A percentile compares a stretch with the other conserved stretches of the same genome.
These are phyloP conservation scores for Peromyscus leucopus DNA, from an alignment of 2,113 vertebrate genomes.

Conservation along the genomic window DNA sequence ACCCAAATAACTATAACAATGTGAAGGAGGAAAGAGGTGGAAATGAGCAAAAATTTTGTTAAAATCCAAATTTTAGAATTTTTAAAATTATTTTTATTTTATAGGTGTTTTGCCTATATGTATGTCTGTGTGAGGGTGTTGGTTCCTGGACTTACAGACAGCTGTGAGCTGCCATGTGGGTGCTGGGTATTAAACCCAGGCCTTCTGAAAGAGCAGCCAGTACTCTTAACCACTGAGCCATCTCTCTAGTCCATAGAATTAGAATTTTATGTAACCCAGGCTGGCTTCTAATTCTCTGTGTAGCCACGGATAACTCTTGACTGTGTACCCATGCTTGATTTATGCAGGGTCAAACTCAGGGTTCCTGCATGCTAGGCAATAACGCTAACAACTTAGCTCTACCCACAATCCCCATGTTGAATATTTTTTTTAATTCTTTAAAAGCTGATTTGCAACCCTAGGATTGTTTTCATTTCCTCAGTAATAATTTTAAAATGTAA, in stretches of 20 bases:
- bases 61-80: constrained; percentile 17
- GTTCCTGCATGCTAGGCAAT: background rate
- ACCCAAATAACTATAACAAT: background rate
- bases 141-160: background rate
- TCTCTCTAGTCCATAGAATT: background rate
- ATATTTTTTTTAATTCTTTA: background rate
- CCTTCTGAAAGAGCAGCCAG: background rate
- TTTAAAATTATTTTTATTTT: background rate
- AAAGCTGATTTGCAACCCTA: constrained; percentile 10
- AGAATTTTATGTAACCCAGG: background rate
- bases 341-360: background rate
- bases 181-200: background rate
- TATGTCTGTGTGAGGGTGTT: background rate
- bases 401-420: background rate
- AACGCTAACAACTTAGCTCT: background rate
- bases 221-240: background rate
- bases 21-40: background rate
- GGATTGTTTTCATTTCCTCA: constrained; percentile 28
- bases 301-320: background rate
- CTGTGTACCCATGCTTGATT: too few species aligned
- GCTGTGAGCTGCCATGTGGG: background rate
- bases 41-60: background rate
- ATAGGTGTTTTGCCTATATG: background rate
- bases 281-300: background rate
- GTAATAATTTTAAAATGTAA: background rate